Evolutionary conservation across 2,888 invertebrate species (phyloP), one percentile per base, ranked within the genome.

Genomic region (Cylindroiulus punctatus): DNA sequence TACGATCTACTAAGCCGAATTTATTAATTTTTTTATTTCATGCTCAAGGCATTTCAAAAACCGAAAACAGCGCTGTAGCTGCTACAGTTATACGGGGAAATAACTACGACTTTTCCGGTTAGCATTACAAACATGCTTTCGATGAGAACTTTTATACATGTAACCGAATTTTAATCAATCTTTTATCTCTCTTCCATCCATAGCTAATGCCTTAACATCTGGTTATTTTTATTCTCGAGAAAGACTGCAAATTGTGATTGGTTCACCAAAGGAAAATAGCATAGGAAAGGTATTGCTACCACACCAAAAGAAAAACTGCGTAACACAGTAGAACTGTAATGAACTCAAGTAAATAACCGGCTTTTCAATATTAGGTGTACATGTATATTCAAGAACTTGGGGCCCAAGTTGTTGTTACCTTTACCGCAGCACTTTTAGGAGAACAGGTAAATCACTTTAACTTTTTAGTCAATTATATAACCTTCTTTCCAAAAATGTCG

Each of bases 231-330:
- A 89, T 84, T 86, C 83, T 22, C 90, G 91, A 0, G 88, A 88
- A 1, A 89, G 90, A 3, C 88, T 89, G 0, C 90, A 92, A 1
- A 92, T 83, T 36, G 92, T 93, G 0, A 92, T 92, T 0, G 93
- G 93, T 19, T 93, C 93, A 12, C 94, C 94, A 0, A 90, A 93
- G 85, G 92, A 89, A 42, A 88, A 92, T 0, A 81, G 89, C 17
- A 85, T 87, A 19, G 91, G 91, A 26, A 88, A 87, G 86, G 93
- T 88, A 84, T 12, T 40, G 40, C 8, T 7, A 40, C 4, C 4
- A 44, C 14, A 14, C 44, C 14, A 14, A 44, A 44, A 3, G 44
- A 44, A 44, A 44, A 44, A 44, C 14, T 12, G 8, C 8, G 12
- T 44, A 12, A 8, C 44, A 3, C 44, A 44, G 8, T 44, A 12